Evolutionary conservation across 2,888 invertebrate genomes (phyloP).

Genomic region (Schrankia costaestrigalis): DNA sequence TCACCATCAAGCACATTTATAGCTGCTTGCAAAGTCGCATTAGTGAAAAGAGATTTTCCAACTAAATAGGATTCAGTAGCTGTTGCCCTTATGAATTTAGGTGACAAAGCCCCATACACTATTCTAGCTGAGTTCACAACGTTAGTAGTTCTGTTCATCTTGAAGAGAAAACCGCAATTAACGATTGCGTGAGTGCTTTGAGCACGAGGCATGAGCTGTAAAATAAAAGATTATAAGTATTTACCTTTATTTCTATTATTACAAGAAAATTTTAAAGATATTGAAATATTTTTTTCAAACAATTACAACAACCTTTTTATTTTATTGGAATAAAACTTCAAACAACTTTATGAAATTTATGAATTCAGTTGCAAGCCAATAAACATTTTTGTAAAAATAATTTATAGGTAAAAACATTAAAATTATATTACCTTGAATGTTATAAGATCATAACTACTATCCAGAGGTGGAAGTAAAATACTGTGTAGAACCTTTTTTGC

Average conservation of each 20-base stretch:
- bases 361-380: no score
- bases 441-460: constrained; percentile 66
- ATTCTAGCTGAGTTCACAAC: constrained; percentile 47
- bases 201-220: constrained; percentile 84
- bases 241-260: not conserved
- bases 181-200: constrained; percentile 88
- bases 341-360: no score
- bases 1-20: constrained; percentile 44
- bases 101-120: constrained; percentile 81
- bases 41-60: constrained; percentile 62
- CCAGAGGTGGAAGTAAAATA: constrained; percentile 60
- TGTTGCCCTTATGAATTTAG: constrained; percentile 61
- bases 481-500: constrained; percentile 36
- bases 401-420: no score
- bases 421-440: constrained; percentile 79
- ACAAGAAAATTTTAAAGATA: no score
- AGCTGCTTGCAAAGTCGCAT: constrained; percentile 58
- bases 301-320: no score
- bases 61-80: constrained; percentile 71
- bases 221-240: no score
- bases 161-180: constrained; percentile 85
- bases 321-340: no score
- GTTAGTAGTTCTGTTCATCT: constrained; percentile 48
- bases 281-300: no score
- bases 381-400: no score